Evolutionary conservation across 2,888 invertebrate species (phyloP).

Genomic region (Bibio marci): DNA sequence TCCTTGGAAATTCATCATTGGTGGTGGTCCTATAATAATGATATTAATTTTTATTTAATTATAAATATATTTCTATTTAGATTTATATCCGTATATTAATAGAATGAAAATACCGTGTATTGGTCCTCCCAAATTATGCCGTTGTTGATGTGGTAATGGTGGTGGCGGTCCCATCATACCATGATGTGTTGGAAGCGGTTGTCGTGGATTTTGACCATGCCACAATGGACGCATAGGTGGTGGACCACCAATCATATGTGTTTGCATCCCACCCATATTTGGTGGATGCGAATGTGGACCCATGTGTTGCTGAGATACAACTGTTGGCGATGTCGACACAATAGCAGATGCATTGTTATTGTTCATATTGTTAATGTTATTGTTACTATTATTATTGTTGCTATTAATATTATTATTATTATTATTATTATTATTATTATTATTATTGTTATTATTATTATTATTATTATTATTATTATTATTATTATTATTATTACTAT

Average conservation of each 20-base stretch:
- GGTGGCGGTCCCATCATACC: conserved; percentile 1
- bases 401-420: no score
- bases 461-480: not conserved
- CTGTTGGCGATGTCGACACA: no score
- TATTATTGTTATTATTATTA: not conserved
- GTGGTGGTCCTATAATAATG: not conserved
- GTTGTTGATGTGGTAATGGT: not conserved
- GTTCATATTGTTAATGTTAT: no score
- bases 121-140: not conserved
- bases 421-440: no score
- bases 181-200: not conserved
- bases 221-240: not conserved
- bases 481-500: not conserved
- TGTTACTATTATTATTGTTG: no score
- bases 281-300: not conserved
- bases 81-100: not conserved
- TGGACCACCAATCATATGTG: not conserved
- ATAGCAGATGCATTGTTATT: no score
- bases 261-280: not conserved
- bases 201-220: not conserved
- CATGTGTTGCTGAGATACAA: no score
- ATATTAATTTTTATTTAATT: no score
- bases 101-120: not conserved
- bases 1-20: not conserved
- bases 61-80: not conserved